phyloP scores from a whole-genome alignment of 1,140 invertebrate species.

The Spodoptera litura region DNA sequence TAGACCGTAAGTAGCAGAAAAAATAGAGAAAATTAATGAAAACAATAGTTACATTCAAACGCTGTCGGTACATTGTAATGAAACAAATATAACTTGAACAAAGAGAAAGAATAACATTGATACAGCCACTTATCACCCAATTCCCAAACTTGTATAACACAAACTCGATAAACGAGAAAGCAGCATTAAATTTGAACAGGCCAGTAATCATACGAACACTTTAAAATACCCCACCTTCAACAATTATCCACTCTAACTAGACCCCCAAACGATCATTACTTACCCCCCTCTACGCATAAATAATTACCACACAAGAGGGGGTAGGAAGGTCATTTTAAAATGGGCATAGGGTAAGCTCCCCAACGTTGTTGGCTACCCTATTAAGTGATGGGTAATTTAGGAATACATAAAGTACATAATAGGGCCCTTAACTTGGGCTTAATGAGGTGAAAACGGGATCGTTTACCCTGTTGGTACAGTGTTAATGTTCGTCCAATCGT shows the following conservation, averaged over 20 bases:
- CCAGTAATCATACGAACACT: conserved; percentile 80
- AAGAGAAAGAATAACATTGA: conserved; percentile 17
- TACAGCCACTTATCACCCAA: conserved; percentile 50
- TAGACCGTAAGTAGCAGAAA: no score
- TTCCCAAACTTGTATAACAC: conserved; percentile 59
- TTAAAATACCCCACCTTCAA: conserved; percentile 73
- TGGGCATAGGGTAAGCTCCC: conserved; percentile 68
- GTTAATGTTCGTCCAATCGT: conserved; percentile 56
- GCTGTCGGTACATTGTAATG: background rate
- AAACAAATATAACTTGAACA: background rate
- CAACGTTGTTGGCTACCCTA: conserved; percentile 60
- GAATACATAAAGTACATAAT: conserved; percentile 85
- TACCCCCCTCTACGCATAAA: conserved; percentile 27
- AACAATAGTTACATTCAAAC: background rate
- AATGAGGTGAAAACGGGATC: conserved; percentile 81
- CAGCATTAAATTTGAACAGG: conserved; percentile 81
- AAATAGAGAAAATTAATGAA: background rate
- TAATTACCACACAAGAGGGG: conserved; percentile 43
- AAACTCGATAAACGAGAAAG: conserved; percentile 60
- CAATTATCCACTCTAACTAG: conserved; percentile 64
- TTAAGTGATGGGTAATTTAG: conserved; percentile 79
- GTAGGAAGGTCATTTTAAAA: conserved; percentile 58
- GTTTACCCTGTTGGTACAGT: conserved; percentile 62
- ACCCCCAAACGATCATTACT: conserved; percentile 50
- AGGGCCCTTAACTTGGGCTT: conserved; percentile 79